Base-by-base conservation (phyloP, 2,797 vertebrate genomes). In the Thunnus albacares region DNA sequence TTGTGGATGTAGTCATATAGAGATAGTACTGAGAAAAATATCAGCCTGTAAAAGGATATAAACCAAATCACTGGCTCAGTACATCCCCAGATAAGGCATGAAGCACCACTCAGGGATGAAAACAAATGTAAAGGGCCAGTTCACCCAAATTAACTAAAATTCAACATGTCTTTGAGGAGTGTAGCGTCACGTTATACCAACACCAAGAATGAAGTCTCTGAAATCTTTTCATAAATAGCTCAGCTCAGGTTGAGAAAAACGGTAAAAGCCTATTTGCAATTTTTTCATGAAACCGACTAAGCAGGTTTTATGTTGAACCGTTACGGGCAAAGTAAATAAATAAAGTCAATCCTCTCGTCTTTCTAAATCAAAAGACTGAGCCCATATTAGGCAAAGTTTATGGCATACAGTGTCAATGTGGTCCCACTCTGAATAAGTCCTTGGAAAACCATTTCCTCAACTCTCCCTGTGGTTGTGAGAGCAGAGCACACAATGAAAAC, bases 281-380 rank as follows among this genome's bases (percentile, higher is more conserved):
- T 38, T 38, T 38, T 38, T 38, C 35, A 38, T 38, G 35, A 38
- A 38, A 38, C 35, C 35, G 35, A 2, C 35, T 11, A 12, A 10
- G 11, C 3, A 38, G 38, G 38, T 11, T 2, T 38, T 38, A 38
- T 3, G 38, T 38, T 38, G 38, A 38, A 38, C 38, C 38, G 11
- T 38, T 11, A 38, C 11, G 38, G 8, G 38, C 10, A 38, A 38
- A 38, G 38, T 38, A 38, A 11, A 38, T 38, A 38, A 11, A 11
- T 38, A 11, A 38, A 38, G 3, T 38, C 10, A 38, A 38, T 12
- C 38, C 11, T 38, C 11, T 38, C 1, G 38, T 55, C 0, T 38
- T 20, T 74, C 18, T 45, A 30, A 75, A 80, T 9, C 67, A 66
- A 45, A 65, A 55, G 10, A 30, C 49, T 47, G 35, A 61, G n/a